phyloP scores from a whole-genome alignment of 2,113 vertebrate species.

The Glareola pratincola region DNA sequence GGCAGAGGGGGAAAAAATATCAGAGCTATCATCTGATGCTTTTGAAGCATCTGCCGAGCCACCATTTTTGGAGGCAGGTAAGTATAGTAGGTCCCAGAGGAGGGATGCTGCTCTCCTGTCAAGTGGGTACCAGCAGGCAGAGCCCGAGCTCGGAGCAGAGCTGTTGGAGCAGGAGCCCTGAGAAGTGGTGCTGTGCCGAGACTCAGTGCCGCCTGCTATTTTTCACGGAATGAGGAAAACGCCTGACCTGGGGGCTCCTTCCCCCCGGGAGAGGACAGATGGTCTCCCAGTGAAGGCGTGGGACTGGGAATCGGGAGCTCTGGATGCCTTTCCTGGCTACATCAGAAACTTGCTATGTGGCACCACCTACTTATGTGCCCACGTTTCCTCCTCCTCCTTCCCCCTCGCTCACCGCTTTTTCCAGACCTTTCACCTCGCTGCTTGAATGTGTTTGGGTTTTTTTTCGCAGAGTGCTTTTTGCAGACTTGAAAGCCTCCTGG shows the following conservation, averaged over 20 bases:
- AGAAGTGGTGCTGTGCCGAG: background rate
- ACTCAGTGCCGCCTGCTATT: background rate
- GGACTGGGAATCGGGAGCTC: constrained; percentile 48
- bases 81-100: background rate
- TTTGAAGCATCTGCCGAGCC: background rate
- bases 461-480: background rate
- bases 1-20: fast-evolving
- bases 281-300: constrained; percentile 37
- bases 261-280: constrained; percentile 31
- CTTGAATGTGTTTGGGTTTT: background rate
- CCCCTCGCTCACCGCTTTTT: background rate
- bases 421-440: constrained; percentile 40
- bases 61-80: background rate
- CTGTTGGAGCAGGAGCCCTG: background rate
- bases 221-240: background rate
- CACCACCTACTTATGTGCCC: constrained; percentile 49
- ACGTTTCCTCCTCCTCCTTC: constrained; percentile 52
- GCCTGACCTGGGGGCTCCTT: constrained; percentile 15
- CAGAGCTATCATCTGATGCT: background rate
- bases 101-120: background rate
- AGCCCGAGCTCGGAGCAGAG: background rate
- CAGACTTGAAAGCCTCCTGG: background rate
- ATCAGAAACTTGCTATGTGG: constrained; percentile 60
- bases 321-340: constrained; percentile 52
- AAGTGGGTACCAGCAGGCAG: background rate